Evolutionary conservation across 2,888 invertebrate species (phyloP).

Genomic region (Standfussiana lucernea): DNA sequence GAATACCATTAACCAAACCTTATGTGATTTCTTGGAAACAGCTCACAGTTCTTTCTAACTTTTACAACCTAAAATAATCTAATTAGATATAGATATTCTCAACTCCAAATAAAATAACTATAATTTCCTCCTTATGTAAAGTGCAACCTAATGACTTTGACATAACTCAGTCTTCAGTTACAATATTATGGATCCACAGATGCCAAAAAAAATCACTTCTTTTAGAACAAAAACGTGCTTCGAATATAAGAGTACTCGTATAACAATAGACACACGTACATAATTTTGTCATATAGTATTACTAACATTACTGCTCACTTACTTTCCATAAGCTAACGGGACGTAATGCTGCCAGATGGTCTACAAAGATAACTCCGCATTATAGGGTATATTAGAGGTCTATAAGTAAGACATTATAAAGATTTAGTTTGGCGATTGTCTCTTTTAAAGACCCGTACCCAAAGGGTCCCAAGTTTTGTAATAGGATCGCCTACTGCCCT

Average conservation of each 20-base stretch:
- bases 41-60: background rate
- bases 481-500: background rate
- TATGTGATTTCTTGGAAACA: background rate
- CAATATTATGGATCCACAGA: constrained; percentile 11
- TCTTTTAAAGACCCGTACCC: constrained; percentile 8
- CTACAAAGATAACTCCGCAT: constrained; percentile 51
- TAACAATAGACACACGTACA: constrained; percentile 20
- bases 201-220: constrained; percentile 24
- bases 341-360: constrained; percentile 51
- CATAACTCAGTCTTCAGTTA: background rate
- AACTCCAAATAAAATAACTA: background rate
- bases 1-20: background rate
- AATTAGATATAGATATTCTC: too few relatives aligned
- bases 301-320: constrained; percentile 39
- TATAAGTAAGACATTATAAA: constrained; percentile 25
- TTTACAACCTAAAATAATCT: background rate
- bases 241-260: constrained; percentile 37
- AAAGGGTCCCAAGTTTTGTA: background rate
- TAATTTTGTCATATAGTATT: constrained; percentile 38
- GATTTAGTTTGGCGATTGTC: constrained; percentile 35
- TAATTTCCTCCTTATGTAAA: background rate
- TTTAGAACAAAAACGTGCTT: constrained; percentile 37
- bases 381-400: constrained; percentile 33
- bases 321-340: constrained; percentile 54
- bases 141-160: background rate